A percentile compares a stretch with the other conserved stretches of the same genome.
Conservation (phyloP, 2,113 vertebrate species). For the Cephalopholis sonnerati region DNA sequence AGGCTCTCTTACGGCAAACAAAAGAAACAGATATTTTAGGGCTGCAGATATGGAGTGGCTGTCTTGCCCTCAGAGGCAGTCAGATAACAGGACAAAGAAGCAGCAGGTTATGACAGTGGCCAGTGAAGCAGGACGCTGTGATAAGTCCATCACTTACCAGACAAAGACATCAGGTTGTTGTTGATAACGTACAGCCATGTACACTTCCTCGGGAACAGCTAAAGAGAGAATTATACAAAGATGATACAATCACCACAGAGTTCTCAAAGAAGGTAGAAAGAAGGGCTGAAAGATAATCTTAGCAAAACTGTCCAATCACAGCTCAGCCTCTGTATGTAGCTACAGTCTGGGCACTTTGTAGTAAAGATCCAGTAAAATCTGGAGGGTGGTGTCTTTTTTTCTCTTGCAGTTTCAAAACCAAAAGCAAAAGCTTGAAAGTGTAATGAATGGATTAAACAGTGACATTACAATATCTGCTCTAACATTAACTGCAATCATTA, state of each 20-base stretch:
- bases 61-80: constrained; percentile 48
- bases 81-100: constrained; percentile 68
- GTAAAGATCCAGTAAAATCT: neutral
- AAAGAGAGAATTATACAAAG: constrained; percentile 35
- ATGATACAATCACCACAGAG: neutral
- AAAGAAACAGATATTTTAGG: constrained; percentile 49
- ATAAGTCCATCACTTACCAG: constrained; percentile 86
- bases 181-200: constrained; percentile 99
- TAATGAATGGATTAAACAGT: neutral
- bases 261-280: neutral
- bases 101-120: constrained; percentile 62
- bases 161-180: constrained; percentile 98
- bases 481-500: neutral
- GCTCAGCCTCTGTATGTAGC: neutral
- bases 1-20: constrained; percentile 25
- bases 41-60: constrained; percentile 40
- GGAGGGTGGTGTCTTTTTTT: neutral
- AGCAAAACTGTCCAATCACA: neutral
- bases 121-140: constrained; percentile 41
- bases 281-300: neutral
- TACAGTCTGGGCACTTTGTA: neutral
- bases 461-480: neutral
- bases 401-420: neutral
- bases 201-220: constrained; percentile 97
- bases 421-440: neutral